Percentiles rank a stretch among this genome's conserved stretches.
phyloP scores from a whole-genome alignment of 2,888 invertebrate genomes.

The Pyrocoelia pectoralis region DNA sequence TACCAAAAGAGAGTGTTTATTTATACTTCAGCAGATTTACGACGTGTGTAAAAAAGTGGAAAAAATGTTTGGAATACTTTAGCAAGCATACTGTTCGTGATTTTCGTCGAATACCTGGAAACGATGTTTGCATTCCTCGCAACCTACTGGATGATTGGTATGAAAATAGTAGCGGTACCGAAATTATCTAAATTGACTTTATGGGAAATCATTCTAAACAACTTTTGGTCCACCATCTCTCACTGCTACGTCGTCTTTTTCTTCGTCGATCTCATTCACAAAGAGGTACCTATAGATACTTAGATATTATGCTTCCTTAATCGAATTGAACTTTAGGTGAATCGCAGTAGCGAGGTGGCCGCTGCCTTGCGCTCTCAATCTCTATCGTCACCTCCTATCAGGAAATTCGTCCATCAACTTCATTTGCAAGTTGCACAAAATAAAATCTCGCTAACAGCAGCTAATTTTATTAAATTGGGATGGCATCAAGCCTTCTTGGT shows the following conservation, averaged over 20 bases:
- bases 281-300: neutral
- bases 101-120: neutral
- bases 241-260: neutral
- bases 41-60: neutral
- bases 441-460: neutral
- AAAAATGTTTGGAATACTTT: neutral
- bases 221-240: neutral
- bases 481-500: neutral
- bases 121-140: neutral
- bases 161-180: neutral
- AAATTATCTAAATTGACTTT: neutral
- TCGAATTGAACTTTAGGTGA: neutral
- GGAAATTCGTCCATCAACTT: neutral
- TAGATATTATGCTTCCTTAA: neutral
- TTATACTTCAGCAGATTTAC: neutral
- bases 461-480: neutral
- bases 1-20: neutral
- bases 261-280: neutral
- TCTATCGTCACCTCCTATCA: neutral
- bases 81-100: neutral
- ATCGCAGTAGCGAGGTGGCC: neutral
- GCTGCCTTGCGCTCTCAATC: neutral
- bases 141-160: neutral
- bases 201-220: neutral
- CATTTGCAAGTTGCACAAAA: neutral